Conservation (phyloP, 2,113 vertebrate species). For the Kryptolebias marmoratus region DNA sequence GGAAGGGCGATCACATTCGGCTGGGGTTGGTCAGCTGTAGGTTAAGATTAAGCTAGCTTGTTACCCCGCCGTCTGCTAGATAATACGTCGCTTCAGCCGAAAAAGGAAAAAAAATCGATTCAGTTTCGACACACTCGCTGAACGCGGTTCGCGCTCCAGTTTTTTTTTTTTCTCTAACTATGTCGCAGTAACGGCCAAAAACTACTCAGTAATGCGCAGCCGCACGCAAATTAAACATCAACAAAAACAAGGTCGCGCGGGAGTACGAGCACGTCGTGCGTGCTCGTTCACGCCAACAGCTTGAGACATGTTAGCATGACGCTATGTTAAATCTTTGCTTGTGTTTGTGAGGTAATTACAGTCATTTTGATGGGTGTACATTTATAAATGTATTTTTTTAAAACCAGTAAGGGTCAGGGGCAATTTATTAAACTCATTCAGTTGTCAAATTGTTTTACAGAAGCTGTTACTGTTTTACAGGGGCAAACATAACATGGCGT, state of each 20-base stretch:
- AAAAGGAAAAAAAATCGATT: background rate
- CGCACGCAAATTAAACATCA: conserved; percentile 77
- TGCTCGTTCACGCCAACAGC: conserved; percentile 45
- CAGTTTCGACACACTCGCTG: conserved; percentile 4
- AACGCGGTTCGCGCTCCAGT: conserved; percentile 29
- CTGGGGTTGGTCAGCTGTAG: conserved; percentile 37
- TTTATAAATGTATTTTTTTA: too few relatives aligned
- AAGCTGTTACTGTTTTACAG: too few relatives aligned
- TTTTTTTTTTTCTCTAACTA: conserved; percentile 12
- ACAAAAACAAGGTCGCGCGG: conserved; percentile 79
- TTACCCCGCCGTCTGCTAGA: conserved; percentile 5
- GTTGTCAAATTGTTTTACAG: too few relatives aligned
- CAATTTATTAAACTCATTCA: too few relatives aligned
- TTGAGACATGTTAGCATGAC: too few relatives aligned
- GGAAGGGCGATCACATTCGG: conserved; percentile 71
- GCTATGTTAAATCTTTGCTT: too few relatives aligned
- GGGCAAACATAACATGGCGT: too few relatives aligned
- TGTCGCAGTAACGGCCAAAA: conserved; percentile 68
- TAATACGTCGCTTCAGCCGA: background rate
- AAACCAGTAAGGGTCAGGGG: too few relatives aligned
- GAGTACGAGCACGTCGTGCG: conserved; percentile 50
- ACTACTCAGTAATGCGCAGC: conserved; percentile 73
- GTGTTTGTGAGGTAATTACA: too few relatives aligned
- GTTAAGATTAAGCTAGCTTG: conserved; percentile 16
- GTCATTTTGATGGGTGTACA: too few relatives aligned